phyloP scores from a whole-genome alignment of 2,797 vertebrate genomes.

The Rhinogobio ventralis region DNA sequence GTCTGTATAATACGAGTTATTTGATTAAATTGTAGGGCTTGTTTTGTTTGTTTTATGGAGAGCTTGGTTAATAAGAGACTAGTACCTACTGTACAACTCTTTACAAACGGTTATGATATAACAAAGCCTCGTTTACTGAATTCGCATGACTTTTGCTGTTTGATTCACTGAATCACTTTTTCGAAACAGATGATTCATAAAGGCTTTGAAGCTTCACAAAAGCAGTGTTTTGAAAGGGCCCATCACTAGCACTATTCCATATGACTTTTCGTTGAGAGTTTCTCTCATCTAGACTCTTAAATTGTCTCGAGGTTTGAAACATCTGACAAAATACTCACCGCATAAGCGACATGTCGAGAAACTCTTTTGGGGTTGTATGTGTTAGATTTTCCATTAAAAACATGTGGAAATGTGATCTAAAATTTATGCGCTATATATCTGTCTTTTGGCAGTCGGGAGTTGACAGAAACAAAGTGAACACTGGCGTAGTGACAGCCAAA shows the following conservation, averaged over 20 bases:
- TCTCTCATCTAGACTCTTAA: constrained; percentile 29
- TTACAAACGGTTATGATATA: neutral
- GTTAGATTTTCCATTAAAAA: constrained; percentile 35
- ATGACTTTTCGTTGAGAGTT: neutral
- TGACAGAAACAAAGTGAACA: constrained; percentile 31
- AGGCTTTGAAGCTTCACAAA: neutral
- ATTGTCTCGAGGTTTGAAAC: neutral
- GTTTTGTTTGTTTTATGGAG: no score
- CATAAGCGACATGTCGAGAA: neutral
- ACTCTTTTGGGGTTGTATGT: neutral
- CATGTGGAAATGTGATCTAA: constrained; percentile 32
- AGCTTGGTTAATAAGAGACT: no score
- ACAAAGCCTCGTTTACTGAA: neutral
- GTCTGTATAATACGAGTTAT: no score
- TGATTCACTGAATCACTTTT: neutral
- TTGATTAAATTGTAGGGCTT: no score
- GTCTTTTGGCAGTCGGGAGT: constrained; percentile 33
- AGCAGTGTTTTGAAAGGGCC: neutral
- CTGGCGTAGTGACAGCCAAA: constrained; percentile 42
- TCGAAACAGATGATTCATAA: neutral
- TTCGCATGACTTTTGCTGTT: neutral
- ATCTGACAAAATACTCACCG: constrained; percentile 4
- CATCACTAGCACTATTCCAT: neutral
- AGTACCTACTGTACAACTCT: no score
- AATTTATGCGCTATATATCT: constrained; percentile 19